These are phyloP conservation scores for Tineola bisselliella DNA, from an alignment of 2,888 invertebrate species.

Conservation along the genomic window DNA sequence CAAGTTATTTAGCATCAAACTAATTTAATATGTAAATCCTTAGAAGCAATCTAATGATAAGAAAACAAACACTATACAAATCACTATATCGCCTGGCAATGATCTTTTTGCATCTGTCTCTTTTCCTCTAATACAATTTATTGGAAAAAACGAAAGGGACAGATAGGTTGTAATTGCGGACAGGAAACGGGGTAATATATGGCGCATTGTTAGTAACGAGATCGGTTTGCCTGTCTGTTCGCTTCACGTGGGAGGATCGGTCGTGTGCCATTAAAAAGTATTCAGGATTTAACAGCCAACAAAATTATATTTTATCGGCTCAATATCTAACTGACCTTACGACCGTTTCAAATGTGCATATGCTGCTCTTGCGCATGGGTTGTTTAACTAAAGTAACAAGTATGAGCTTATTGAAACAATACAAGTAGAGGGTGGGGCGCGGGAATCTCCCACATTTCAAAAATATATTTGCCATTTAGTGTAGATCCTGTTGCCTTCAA, in stretches of 20 bases:
- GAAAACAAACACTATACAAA: constrained; percentile 43
- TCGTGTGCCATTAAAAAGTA: constrained; percentile 3
- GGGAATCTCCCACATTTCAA: too few relatives aligned
- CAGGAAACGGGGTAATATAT: constrained; percentile 65
- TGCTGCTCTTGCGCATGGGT: too few relatives aligned
- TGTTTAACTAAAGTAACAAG: too few relatives aligned
- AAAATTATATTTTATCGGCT: neutral
- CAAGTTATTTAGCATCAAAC: neutral
- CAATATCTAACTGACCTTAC: too few relatives aligned
- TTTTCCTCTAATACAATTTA: constrained; percentile 12
- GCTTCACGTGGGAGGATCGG: constrained; percentile 7
- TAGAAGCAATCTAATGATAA: constrained; percentile 15
- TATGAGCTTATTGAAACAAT: too few relatives aligned
- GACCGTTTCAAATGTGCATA: too few relatives aligned
- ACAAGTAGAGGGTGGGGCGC: too few relatives aligned
- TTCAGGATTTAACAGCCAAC: neutral
- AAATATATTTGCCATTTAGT: too few relatives aligned
- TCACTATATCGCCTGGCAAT: constrained; percentile 60
- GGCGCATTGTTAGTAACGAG: constrained; percentile 66
- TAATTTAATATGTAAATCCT: constrained; percentile 13
- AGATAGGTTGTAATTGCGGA: constrained; percentile 37
- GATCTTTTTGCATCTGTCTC: constrained; percentile 43
- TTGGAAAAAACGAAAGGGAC: constrained; percentile 19
- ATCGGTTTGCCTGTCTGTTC: constrained; percentile 33
- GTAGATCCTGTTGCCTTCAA: too few relatives aligned